phyloP scores from a whole-genome alignment of 2,888 invertebrate genomes.

The Drosophila paranaensis region DNA sequence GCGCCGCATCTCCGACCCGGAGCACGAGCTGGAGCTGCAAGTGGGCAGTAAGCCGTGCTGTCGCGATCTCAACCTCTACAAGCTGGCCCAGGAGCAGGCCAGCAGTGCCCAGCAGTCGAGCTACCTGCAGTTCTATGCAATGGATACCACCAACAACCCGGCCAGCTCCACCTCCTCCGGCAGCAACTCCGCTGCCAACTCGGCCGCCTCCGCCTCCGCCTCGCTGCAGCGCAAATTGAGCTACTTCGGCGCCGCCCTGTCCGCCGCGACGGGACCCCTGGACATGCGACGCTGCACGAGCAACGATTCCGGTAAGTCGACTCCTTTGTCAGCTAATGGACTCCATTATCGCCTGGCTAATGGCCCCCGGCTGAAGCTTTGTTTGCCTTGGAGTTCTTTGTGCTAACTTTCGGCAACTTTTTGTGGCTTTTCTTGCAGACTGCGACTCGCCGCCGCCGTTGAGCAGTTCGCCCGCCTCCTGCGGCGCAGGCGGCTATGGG shows the following conservation, averaged over 20 bases:
- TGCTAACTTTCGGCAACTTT: slow-evolving; percentile 44
- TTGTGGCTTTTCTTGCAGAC: slow-evolving; percentile 68
- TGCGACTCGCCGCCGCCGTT: slow-evolving; percentile 84
- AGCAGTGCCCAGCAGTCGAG: slow-evolving; percentile 49
- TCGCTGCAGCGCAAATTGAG: slow-evolving; percentile 74
- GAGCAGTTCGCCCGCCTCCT: slow-evolving; percentile 68
- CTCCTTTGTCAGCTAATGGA: slow-evolving; percentile 51
- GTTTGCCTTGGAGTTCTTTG: slow-evolving; percentile 11
- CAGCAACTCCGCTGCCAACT: slow-evolving; percentile 6
- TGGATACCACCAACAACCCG: slow-evolving; percentile 81
- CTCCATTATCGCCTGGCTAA: not conserved
- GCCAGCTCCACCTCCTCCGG: slow-evolving; percentile 19
- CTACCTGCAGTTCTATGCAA: slow-evolving; percentile 78
- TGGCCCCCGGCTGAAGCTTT: slow-evolving; percentile 1
- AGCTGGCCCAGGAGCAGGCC: slow-evolving; percentile 19
- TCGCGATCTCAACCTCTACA: slow-evolving; percentile 73
- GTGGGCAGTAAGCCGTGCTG: slow-evolving; percentile 56
- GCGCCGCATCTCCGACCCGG: slow-evolving; percentile 62
- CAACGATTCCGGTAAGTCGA: slow-evolving; percentile 84
- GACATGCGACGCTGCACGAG: slow-evolving; percentile 85
- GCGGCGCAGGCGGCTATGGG: slow-evolving; percentile 53
- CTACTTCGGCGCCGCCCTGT: slow-evolving; percentile 73
- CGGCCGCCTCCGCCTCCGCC: slow-evolving; percentile 9
- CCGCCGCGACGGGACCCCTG: slow-evolving; percentile 68
- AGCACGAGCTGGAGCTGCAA: slow-evolving; percentile 66